Conservation (phyloP, 2,797 vertebrate species). For the Sylvia borin region DNA sequence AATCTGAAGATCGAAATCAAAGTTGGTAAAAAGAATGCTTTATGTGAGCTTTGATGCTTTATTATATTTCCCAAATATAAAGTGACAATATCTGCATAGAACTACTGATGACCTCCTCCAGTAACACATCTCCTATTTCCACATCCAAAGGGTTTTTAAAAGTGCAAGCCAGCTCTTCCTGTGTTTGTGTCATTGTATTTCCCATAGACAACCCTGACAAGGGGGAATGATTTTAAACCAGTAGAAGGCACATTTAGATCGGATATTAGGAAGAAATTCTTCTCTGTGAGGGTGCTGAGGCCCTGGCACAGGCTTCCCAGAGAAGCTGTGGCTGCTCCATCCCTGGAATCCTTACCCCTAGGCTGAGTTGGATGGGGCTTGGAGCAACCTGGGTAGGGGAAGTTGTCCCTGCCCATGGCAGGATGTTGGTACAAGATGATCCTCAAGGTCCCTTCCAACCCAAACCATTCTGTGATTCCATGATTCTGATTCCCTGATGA, state of each 20-base stretch:
- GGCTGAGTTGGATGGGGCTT: rapidly evolving
- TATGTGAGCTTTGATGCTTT: not conserved
- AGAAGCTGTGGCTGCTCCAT: not conserved
- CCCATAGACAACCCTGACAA: not conserved
- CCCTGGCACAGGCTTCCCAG: not conserved
- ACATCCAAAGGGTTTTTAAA: not conserved
- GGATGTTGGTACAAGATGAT: rapidly evolving
- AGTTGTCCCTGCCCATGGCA: not conserved
- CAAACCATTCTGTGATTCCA: not conserved
- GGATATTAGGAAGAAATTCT: not conserved
- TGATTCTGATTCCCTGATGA: not conserved
- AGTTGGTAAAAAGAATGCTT: not conserved
- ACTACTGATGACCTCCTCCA: not conserved
- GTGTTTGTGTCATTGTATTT: not conserved
- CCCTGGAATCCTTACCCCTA: not conserved
- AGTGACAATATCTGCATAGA: not conserved
- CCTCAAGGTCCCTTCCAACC: not conserved
- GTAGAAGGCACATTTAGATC: not conserved
- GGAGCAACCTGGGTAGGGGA: rapidly evolving
- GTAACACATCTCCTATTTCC: not conserved
- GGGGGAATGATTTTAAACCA: not conserved
- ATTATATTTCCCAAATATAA: not conserved
- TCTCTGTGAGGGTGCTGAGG: rapidly evolving
- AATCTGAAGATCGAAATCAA: not conserved
- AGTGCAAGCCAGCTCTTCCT: not conserved